Evolutionary conservation across 2,797 vertebrate species (phyloP).

Genomic region (Diglossa cyanea): DNA sequence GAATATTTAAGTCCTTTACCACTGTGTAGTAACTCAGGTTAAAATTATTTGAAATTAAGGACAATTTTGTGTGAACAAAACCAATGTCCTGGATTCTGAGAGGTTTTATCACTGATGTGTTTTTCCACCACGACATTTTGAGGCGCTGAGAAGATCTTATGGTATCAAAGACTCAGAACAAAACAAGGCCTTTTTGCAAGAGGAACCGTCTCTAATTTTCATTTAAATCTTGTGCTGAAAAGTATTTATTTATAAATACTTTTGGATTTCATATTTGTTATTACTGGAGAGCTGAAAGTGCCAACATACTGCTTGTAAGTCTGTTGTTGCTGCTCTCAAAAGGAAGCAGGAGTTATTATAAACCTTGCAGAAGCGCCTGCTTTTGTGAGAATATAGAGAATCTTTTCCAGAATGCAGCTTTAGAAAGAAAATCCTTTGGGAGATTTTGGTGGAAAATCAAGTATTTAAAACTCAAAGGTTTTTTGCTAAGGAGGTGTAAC

Average conservation of each 20-base stretch:
- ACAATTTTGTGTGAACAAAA: background rate
- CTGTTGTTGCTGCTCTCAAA: background rate
- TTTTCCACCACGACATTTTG: background rate
- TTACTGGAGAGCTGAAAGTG: background rate
- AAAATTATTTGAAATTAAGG: background rate
- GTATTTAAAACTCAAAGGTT: background rate
- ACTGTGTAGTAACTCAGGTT: background rate
- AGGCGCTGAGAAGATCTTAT: background rate
- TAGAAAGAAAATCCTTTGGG: background rate
- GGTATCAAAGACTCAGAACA: background rate
- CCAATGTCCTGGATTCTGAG: background rate
- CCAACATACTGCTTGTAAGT: background rate
- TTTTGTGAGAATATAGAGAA: background rate
- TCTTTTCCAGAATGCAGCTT: background rate
- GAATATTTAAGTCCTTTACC: background rate
- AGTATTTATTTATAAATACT: background rate
- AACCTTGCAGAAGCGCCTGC: background rate
- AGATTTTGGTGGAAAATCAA: background rate
- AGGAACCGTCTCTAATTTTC: background rate
- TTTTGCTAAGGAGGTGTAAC: background rate
- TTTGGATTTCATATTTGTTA: background rate
- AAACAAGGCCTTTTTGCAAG: background rate
- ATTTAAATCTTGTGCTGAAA: background rate
- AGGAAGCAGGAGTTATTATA: background rate
- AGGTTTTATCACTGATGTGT: background rate